Evolutionary conservation across 2,113 vertebrate genomes (phyloP).

Genomic region (Oreotrochilus melanogaster): DNA sequence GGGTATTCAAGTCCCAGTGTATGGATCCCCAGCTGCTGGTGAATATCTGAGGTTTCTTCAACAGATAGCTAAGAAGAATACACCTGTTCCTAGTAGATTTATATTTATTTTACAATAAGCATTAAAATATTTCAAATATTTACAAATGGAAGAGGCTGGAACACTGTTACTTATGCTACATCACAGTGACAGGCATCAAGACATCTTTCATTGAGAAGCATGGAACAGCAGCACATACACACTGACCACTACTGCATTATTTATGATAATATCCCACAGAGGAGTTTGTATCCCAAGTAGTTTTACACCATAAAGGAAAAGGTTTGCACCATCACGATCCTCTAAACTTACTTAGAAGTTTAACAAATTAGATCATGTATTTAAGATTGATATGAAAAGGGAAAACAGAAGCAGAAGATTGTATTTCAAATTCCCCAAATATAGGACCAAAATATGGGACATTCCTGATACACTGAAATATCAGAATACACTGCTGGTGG

Average conservation of each 20-base stretch:
- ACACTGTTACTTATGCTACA: neutral
- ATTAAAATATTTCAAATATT: neutral
- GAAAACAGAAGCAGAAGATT: neutral
- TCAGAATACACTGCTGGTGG: neutral
- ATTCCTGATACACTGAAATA: neutral
- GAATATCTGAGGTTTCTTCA: neutral
- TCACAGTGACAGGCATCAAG: accelerated
- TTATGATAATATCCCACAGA: neutral
- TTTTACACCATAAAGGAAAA: neutral
- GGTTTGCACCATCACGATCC: neutral
- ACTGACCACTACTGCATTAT: neutral
- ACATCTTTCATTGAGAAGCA: neutral
- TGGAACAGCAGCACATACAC: neutral
- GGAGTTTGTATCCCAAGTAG: neutral
- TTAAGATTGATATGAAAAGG: neutral
- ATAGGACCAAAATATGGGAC: neutral
- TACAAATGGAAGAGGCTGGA: neutral
- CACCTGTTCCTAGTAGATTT: neutral
- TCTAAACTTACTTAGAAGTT: neutral
- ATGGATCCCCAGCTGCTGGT: neutral
- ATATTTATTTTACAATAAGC: neutral
- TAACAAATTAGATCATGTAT: neutral
- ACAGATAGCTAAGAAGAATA: neutral
- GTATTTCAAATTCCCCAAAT: neutral
- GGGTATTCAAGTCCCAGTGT: neutral